A percentile compares a stretch with the other conserved stretches of the same genome.
Conservation (phyloP, 2,888 invertebrate species). For the Exocentrus adspersus region DNA sequence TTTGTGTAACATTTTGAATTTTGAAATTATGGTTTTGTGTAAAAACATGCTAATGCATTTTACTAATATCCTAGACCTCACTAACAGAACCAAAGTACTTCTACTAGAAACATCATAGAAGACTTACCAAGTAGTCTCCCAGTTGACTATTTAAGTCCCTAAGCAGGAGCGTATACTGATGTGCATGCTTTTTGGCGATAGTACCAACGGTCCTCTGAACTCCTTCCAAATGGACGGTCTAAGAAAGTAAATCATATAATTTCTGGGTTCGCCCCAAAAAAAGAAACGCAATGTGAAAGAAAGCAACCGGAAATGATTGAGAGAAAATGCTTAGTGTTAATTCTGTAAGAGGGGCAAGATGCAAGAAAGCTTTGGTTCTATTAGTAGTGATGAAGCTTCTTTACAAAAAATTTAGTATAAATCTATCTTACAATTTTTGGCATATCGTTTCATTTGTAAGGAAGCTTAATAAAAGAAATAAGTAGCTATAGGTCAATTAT, state of each 20-base stretch:
- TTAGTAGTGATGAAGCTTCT: conserved; percentile 31
- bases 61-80: no score
- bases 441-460: no score
- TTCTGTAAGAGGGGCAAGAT: no score
- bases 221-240: conserved; percentile 73
- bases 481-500: neutral
- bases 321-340: conserved; percentile 50
- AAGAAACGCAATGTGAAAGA: conserved; percentile 43
- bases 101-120: conserved; percentile 15
- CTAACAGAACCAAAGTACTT: conserved; percentile 44
- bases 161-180: conserved; percentile 63
- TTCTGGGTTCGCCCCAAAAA: conserved; percentile 30
- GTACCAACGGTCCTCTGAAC: conserved; percentile 65
- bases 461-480: no score
- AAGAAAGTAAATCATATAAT: conserved; percentile 47
- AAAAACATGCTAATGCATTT: no score
- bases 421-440: neutral
- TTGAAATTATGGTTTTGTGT: no score
- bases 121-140: conserved; percentile 67
- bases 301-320: conserved; percentile 48
- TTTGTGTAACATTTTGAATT: no score
- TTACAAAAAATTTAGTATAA: neutral
- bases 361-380: conserved; percentile 49
- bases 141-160: conserved; percentile 67
- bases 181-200: conserved; percentile 66